phyloP scores from a whole-genome alignment of 2,113 vertebrate genomes.

The Turnix velox region DNA sequence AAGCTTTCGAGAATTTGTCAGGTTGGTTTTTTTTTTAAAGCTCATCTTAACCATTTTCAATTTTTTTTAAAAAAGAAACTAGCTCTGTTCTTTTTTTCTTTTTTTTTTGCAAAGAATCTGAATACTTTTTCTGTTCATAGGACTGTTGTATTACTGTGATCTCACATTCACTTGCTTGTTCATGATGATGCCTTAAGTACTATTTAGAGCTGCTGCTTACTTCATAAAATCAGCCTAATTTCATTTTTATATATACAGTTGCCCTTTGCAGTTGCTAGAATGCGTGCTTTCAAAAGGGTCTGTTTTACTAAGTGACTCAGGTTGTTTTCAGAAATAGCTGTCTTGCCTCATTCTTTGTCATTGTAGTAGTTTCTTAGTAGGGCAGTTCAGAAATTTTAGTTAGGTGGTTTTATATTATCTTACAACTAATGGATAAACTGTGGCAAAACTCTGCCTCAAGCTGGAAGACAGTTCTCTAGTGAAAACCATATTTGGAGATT shows the following conservation, averaged over 20 bases:
- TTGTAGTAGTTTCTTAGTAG: neutral
- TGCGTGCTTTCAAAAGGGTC: neutral
- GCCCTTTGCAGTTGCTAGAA: neutral
- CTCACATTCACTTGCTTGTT: neutral
- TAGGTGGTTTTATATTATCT: neutral
- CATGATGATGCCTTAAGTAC: neutral
- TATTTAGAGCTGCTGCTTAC: neutral
- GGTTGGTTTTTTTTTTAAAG: neutral
- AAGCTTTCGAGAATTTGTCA: neutral
- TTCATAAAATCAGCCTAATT: neutral
- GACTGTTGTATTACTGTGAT: neutral
- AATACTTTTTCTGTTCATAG: neutral
- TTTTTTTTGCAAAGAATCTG: too few relatives aligned
- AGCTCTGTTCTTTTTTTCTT: neutral
- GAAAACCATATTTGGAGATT: neutral
- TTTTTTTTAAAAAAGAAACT: neutral
- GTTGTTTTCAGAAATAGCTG: neutral
- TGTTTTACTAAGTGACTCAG: neutral
- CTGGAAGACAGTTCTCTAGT: neutral
- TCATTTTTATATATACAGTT: neutral
- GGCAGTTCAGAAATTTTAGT: neutral
- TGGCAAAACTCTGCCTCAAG: neutral
- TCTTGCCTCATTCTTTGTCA: neutral
- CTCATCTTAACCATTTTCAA: neutral
- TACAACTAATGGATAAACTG: neutral